These are phyloP conservation scores for Engystomops pustulosus DNA, from an alignment of 2,113 vertebrate species.

Conservation along the genomic window DNA sequence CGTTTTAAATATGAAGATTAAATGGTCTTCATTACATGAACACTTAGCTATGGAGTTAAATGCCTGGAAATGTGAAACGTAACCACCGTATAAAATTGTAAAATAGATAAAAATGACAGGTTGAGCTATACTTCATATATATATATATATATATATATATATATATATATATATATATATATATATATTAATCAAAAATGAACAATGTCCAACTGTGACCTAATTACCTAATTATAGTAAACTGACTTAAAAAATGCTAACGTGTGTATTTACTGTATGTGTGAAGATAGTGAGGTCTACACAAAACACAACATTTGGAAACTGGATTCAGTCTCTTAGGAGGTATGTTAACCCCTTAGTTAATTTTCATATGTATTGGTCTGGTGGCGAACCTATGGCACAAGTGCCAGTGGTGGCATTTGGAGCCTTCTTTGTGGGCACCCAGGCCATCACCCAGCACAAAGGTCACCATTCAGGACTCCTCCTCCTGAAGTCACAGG, in stretches of 20 bases:
- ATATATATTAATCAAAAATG: not conserved
- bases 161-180: too few species aligned
- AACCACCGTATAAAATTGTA: not conserved
- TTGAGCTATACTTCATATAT: not conserved
- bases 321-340: too few species aligned
- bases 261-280: not conserved
- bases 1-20: conserved; percentile 14
- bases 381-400: too few species aligned
- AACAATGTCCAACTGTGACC: not conserved
- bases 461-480: too few species aligned
- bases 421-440: too few species aligned
- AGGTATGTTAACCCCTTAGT: too few species aligned
- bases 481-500: too few species aligned
- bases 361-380: too few species aligned
- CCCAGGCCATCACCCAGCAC: too few species aligned
- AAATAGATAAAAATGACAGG: not conserved
- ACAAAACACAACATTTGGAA: too few species aligned
- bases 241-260: not conserved
- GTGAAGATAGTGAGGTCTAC: not conserved
- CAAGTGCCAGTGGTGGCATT: too few species aligned
- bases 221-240: not conserved
- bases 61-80: conserved; percentile 14
- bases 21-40: conserved; percentile 26
- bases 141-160: too few species aligned
- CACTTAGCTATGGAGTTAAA: conserved; percentile 25